These are phyloP conservation scores for Acropternis orthonyx DNA, from an alignment of 2,797 vertebrate species.

Conservation along the genomic window DNA sequence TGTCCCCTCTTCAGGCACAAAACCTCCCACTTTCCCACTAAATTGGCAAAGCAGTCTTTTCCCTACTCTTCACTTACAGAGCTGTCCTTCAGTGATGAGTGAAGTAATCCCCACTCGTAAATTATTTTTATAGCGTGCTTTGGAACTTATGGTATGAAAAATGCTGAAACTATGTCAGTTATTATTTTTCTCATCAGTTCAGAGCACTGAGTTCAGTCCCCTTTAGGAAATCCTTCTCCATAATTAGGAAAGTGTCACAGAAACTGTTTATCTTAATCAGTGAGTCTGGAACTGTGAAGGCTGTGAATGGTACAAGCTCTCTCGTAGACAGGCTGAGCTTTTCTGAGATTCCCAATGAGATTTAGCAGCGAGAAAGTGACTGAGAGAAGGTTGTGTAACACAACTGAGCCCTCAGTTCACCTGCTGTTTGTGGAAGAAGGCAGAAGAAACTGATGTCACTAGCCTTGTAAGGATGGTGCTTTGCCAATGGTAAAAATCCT, in stretches of 20 bases:
- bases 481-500: neutral
- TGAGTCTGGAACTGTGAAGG: neutral
- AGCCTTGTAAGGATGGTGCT: neutral
- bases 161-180: neutral
- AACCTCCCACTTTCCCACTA: neutral
- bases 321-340: neutral
- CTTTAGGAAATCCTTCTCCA: conserved; percentile 1
- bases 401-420: neutral
- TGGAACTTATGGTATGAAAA: neutral
- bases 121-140: neutral
- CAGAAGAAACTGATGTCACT: neutral
- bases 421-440: neutral
- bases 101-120: neutral
- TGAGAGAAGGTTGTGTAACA: neutral
- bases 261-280: conserved; percentile 5
- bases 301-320: neutral
- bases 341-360: neutral
- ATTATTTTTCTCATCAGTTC: neutral
- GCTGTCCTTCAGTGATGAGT: neutral
- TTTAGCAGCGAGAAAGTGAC: neutral
- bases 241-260: neutral
- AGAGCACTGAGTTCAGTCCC: neutral
- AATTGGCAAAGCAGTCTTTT: neutral
- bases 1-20: neutral
- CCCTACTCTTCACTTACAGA: neutral